phyloP scores from a whole-genome alignment of 2,797 vertebrate species.

The Amazona ochrocephala region DNA sequence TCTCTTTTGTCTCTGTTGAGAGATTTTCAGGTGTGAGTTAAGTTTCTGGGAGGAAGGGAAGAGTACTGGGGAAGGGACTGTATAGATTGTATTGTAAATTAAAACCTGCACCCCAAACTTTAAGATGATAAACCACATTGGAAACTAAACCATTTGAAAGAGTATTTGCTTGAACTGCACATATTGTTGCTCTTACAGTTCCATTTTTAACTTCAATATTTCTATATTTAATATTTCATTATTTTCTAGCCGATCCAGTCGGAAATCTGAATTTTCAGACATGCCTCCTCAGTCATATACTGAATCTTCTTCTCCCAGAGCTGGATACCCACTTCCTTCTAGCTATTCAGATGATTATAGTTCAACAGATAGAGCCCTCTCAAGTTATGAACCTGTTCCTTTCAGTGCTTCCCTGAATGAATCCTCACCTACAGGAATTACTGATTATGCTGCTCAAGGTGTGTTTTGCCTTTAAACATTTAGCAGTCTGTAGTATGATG shows the following conservation, averaged over 20 bases:
- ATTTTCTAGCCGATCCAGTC: constrained; percentile 72
- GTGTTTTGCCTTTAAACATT: constrained; percentile 51
- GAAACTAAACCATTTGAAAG: background rate
- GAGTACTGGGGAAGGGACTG: background rate
- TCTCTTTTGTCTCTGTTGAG: background rate
- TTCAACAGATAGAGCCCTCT: constrained; percentile 61
- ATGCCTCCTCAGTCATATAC: constrained; percentile 46
- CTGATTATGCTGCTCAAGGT: constrained; percentile 76
- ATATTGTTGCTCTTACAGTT: background rate
- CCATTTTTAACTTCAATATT: background rate
- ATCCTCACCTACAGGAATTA: constrained; percentile 80
- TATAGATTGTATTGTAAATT: background rate
- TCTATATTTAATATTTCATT: background rate
- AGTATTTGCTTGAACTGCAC: background rate
- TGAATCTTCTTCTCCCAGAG: constrained; percentile 51
- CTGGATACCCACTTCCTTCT: constrained; percentile 35
- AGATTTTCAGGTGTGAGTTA: background rate
- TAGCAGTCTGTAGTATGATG: background rate
- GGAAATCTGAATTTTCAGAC: constrained; percentile 73
- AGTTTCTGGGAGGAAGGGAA: background rate
- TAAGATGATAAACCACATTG: background rate
- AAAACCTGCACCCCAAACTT: background rate
- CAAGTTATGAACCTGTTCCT: constrained; percentile 76
- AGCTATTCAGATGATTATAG: constrained; percentile 69
- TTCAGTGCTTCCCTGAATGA: constrained; percentile 86